phyloP scores from a whole-genome alignment of 2,113 vertebrate genomes.

The Callaeas wilsoni region DNA sequence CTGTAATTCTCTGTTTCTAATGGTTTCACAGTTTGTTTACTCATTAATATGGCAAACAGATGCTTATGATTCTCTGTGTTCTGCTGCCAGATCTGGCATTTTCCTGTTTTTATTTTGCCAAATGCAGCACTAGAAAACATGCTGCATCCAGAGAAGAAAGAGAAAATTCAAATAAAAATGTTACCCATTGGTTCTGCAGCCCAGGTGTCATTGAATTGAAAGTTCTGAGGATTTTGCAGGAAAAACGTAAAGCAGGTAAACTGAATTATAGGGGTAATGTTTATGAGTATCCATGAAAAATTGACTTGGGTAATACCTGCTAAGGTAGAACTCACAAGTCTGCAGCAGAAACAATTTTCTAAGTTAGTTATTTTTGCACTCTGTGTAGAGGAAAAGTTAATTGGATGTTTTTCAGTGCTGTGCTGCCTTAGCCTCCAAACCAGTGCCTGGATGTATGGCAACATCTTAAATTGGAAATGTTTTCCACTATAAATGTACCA shows the following conservation, averaged over 20 bases:
- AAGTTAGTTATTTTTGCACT: neutral
- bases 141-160: neutral
- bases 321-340: neutral
- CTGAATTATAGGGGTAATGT: neutral
- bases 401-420: neutral
- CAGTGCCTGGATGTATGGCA: neutral
- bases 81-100: neutral
- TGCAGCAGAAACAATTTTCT: neutral
- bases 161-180: neutral
- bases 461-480: neutral
- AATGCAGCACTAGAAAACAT: neutral
- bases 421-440: neutral
- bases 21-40: neutral
- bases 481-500: neutral
- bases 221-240: neutral
- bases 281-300: neutral
- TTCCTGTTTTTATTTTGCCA: neutral
- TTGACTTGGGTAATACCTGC: neutral
- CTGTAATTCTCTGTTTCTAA: neutral
- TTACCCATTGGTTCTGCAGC: neutral
- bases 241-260: neutral
- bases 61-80: neutral
- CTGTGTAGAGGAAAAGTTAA: neutral
- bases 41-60: neutral
- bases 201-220: neutral